Conservation (phyloP, 35 echinoderm and acorn worm species). For the Heliocidaris tuberculata region DNA sequence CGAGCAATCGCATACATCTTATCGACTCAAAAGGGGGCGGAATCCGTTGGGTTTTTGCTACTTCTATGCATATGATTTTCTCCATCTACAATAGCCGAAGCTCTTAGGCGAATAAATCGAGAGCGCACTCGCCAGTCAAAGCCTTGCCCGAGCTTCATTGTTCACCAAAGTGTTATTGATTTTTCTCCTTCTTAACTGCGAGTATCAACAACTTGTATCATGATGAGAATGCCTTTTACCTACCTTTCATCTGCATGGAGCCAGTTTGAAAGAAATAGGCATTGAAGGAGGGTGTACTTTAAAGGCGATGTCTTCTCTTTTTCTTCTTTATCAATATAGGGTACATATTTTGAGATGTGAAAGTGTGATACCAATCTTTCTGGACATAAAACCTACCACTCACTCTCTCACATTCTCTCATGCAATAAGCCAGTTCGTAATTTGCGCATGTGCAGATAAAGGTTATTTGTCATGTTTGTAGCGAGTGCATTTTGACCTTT, state of each 20-base stretch:
- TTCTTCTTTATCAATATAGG: neutral
- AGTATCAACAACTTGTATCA: neutral
- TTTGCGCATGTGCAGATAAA: too few species aligned
- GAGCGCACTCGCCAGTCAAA: neutral
- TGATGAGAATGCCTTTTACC: neutral
- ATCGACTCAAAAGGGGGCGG: neutral
- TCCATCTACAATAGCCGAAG: neutral
- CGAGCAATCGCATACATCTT: neutral
- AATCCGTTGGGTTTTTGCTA: neutral
- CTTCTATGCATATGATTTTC: neutral
- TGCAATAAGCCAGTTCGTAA: too few species aligned
- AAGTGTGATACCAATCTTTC: neutral
- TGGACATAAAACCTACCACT: too few species aligned
- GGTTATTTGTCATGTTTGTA: too few species aligned
- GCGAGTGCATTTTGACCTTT: too few species aligned
- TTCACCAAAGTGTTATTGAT: neutral
- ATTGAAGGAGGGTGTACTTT: neutral
- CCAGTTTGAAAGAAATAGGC: neutral
- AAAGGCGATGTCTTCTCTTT: neutral
- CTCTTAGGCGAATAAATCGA: neutral
- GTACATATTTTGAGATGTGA: neutral
- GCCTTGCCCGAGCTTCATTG: neutral
- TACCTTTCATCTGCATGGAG: neutral
- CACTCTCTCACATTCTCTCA: too few species aligned
- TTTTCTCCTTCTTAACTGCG: neutral